Base-by-base conservation (phyloP, 2,888 invertebrate species). In the Limnephilus marmoratus region DNA sequence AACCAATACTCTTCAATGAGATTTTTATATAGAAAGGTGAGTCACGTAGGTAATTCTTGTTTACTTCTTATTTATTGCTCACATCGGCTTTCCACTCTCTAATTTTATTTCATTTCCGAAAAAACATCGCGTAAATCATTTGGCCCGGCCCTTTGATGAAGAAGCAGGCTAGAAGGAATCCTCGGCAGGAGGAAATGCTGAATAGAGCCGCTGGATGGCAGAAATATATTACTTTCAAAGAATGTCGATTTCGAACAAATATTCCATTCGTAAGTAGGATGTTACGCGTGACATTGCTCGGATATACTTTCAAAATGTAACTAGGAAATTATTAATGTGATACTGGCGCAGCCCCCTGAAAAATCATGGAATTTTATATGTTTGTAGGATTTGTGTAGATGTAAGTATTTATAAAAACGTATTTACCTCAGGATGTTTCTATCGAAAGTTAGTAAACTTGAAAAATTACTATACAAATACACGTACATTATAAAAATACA, bases 81-180 rank as follows among this genome's bases (percentile, higher is more conserved):
- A 34, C 41, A 90, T 90, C 53, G 49, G 82, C 29, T 49, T 83
- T 83, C 34, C 90, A 90, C 31, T 90, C 90, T 31, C 37, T 45
- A 34, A 37, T 90, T 82, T 90, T 83, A 83, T 49, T 90, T 90
- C 81, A 37, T 29, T 90, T 90, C 45, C 90, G 29, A 90, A 90
- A 90, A 90, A 90, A 83, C 90, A 90, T 53, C 82, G 31, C 31
- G 83, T 90, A 83, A 90, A 90, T 90, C 90, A 90, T 90, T 90
- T 53, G 90, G 90, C 11, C 90, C 15, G 31, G 12, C 31, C 34
- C 82, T 82, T 82, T 82, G 82, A 82, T 82, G 82, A 41, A 86
- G 34, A 68, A 68, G n/a, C 68, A 9, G 68, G 68, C 18, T 53
- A 18, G 24, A 68, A 24, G 18, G 24, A 68, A 68, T 24, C 24